Base-by-base conservation (phyloP, 1,140 invertebrate genomes). In the Aporrectodea caliginosa region DNA sequence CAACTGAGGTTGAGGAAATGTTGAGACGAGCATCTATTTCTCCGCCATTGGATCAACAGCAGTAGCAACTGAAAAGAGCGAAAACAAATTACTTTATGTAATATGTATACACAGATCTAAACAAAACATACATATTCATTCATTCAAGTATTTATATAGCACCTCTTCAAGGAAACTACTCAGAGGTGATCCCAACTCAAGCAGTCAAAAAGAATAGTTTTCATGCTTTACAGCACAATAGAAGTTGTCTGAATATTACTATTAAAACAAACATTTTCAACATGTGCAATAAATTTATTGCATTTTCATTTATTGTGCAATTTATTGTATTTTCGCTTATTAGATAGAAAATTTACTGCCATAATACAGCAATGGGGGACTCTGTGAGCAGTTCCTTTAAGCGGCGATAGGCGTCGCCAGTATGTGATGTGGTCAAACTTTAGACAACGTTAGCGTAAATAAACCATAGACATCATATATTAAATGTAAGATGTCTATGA, bases 21-120 rank as follows among this genome's bases (percentile, higher is more conserved):
- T 58, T n/a, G n/a, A n/a, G n/a, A n/a, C 75, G 33, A 58, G 29
- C 75, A 58, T 6, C 31, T 76, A 35, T 1, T 76, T 35, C 75
- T 35, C 75, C 29, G 75, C 75, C 75, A 76, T 76, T 16, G 75
- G 75, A 76, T 76, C 75, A n/a, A 35, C 75, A 35, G 75, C 75
- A n/a, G 43, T 35, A 16, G 75, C 75, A 22, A 76, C 75, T 76
- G n/a, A n/a, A n/a, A n/a, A 29, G 27, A 76, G 29, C 33, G 29
- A 0, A 35, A 1, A 35, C 30, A 35, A 1, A 1, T 0, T 43
- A 74, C n/a, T 74, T 30, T 6, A 22, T 12, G 43, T 27, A 72
- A 74, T 33, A 74, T 32, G 2, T 27, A 74, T 6, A 33, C n/a
- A 33, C 31, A 22, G 34, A 1, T 16, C 33, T 2, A 74, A 74